A percentile compares a stretch with the other conserved stretches of the same genome.
These are phyloP conservation scores for Protaetia brevitarsis DNA, from an alignment of 1,140 invertebrate genomes.

Conservation along the genomic window DNA sequence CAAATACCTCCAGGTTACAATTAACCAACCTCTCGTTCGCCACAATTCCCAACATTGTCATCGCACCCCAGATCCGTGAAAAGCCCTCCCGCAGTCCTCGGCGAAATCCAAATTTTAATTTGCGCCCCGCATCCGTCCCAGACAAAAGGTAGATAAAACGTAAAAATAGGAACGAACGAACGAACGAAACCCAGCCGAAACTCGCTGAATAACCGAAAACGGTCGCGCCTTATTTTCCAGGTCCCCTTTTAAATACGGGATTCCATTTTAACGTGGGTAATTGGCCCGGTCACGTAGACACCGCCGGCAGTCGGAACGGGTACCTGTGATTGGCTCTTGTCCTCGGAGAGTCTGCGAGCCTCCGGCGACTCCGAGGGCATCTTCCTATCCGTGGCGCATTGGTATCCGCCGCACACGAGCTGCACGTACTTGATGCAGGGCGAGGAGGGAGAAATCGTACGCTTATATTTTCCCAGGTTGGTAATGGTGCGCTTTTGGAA, in stretches of 20 bases:
- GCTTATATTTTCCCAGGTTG: slow-evolving; percentile 82
- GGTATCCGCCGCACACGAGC: slow-evolving; percentile 87
- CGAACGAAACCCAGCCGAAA: too few species aligned
- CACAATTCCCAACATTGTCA: too few species aligned
- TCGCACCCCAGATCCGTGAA: too few species aligned
- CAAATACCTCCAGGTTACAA: too few species aligned
- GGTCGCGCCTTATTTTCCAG: slow-evolving; percentile 45
- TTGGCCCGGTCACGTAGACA: slow-evolving; percentile 87
- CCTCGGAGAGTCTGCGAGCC: slow-evolving; percentile 71
- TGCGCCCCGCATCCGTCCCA: too few species aligned
- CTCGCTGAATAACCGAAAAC: not conserved
- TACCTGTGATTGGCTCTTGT: slow-evolving; percentile 82
- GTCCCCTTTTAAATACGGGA: slow-evolving; percentile 83
- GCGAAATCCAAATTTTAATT: too few species aligned
- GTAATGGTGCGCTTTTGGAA: not conserved
- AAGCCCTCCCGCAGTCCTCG: too few species aligned
- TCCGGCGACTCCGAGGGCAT: slow-evolving; percentile 78
- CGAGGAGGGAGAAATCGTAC: slow-evolving; percentile 75
- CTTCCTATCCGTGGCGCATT: slow-evolving; percentile 85
- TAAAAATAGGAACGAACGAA: too few species aligned
- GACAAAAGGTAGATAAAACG: too few species aligned
- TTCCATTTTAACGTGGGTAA: slow-evolving; percentile 93
- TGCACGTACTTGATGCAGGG: slow-evolving; percentile 88
- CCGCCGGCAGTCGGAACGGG: slow-evolving; percentile 78
- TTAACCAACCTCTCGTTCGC: too few species aligned